Conservation (phyloP, 2,888 invertebrate species). For the Drosophila subquinaria region DNA sequence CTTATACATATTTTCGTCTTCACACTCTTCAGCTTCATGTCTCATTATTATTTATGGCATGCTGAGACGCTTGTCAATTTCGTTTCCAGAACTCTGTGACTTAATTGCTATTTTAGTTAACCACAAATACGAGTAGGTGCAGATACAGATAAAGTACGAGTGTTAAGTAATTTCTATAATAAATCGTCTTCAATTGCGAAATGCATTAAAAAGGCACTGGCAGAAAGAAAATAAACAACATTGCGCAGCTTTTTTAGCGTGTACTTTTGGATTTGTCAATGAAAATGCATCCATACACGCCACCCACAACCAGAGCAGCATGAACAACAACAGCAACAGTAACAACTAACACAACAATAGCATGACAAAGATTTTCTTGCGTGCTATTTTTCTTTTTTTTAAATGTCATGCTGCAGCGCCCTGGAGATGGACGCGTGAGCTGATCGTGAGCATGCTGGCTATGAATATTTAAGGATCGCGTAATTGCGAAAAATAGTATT, state of each 20-base stretch:
- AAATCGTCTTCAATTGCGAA: slow-evolving; percentile 36
- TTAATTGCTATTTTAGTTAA: slow-evolving; percentile 65
- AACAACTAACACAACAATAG: slow-evolving; percentile 17
- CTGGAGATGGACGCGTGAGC: slow-evolving; percentile 48
- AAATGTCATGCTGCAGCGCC: slow-evolving; percentile 51
- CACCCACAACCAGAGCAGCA: slow-evolving; percentile 26
- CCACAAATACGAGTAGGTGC: background rate
- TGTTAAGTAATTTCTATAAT: slow-evolving; percentile 58
- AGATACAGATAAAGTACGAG: slow-evolving; percentile 24
- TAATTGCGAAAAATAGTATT: background rate
- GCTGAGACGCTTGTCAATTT: slow-evolving; percentile 43
- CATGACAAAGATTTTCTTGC: slow-evolving; percentile 52
- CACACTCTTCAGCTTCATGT: slow-evolving; percentile 13
- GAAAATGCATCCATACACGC: slow-evolving; percentile 54
- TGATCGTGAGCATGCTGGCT: slow-evolving; percentile 10
- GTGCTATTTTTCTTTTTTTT: slow-evolving; percentile 39
- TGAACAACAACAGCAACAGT: slow-evolving; percentile 2
- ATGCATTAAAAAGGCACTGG: slow-evolving; percentile 11
- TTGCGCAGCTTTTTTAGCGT: slow-evolving; percentile 20
- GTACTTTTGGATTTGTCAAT: slow-evolving; percentile 51
- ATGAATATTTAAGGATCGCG: background rate
- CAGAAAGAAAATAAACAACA: slow-evolving; percentile 41
- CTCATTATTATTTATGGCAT: slow-evolving; percentile 52
- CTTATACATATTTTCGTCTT: slow-evolving; percentile 8
- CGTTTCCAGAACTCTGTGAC: slow-evolving; percentile 45